Evolutionary conservation across 2,888 invertebrate species (phyloP), one percentile per base, ranked within the genome.

Genomic region (Ernsta delagoae): DNA sequence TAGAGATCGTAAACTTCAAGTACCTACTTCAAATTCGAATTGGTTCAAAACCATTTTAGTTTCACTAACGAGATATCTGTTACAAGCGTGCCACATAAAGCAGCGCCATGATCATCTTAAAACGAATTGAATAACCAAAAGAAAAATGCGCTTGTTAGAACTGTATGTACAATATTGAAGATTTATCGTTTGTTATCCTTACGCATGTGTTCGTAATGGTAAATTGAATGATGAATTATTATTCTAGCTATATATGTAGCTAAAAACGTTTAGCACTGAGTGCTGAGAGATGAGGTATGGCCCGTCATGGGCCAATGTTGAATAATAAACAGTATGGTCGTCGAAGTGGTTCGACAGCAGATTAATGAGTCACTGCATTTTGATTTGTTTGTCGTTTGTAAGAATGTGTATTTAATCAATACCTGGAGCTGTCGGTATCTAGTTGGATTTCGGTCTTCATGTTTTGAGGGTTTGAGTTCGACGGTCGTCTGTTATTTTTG

Each of bases 151-250:
- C 34, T 61, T 45, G 36, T 48, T 61, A 61, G 12, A 24, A 45
- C 39, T 31, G 24, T 31, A 60, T 31, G 31, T 34, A 61, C 61
- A 36, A 61, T 6, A n/a, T 16, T 48, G 34, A 61, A 61, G 61
- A 61, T 61, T 61, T 61, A 61, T 61, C 61, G 48, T 50, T 61
- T 61, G 61, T 61, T 48, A 48, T 60, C 34, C 45, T 60, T 12
- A 61, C 16, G 34, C 61, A 61, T 50, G 34, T 61, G 61, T 61
- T 50, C 48, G 6, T 61, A 61, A 61, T 61, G 50, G 48, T 36
- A 48, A 61, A 61, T 61, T 45, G 61, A 48, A 61, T 61, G 34
- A 36, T 61, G 48, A 45, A 48, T 48, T 45, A 61, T 61, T 31
- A 45, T 60, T 5, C 16, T 24, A 24, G 60, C 8, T 45, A 24